Percentiles rank a stretch among this genome's conserved stretches.
phyloP scores from a whole-genome alignment of 2,113 vertebrate genomes.

The Nannospalax galili region DNA sequence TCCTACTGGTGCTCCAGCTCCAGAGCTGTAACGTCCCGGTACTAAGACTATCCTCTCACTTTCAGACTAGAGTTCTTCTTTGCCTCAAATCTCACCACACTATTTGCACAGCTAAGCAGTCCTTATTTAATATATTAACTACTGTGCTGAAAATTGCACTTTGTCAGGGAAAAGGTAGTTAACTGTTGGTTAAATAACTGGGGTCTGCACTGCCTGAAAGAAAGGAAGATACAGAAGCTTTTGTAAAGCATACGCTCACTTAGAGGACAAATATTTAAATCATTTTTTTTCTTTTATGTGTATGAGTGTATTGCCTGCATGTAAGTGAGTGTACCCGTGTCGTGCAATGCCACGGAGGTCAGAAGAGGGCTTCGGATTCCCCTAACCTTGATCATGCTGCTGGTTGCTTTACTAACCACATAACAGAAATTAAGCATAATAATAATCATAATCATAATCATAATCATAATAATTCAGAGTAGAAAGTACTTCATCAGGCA shows the following conservation, averaged over 20 bases:
- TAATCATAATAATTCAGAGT: neutral
- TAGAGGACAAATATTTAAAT: constrained; percentile 49
- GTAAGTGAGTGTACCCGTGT: too few species aligned
- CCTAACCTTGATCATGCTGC: constrained; percentile 3
- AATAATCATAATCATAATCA: constrained; percentile 41
- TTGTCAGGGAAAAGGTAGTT: neutral
- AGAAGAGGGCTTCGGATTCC: too few species aligned
- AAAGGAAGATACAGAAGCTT: neutral
- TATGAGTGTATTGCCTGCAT: too few species aligned
- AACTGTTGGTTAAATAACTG: neutral
- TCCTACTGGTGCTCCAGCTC: neutral
- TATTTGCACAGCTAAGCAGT: constrained; percentile 26
- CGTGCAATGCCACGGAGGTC: too few species aligned
- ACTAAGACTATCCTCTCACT: neutral
- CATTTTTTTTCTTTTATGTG: too few species aligned
- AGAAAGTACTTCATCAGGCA: constrained; percentile 20
- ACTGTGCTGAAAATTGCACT: neutral
- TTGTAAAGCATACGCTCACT: neutral
- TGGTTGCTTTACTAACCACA: neutral
- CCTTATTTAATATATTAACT: neutral
- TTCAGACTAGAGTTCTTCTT: constrained; percentile 36
- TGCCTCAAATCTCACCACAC: constrained; percentile 36
- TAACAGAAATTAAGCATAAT: constrained; percentile 35
- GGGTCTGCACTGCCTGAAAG: neutral
- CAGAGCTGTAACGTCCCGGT: neutral